Conservation (phyloP, 37 sponge, comb jelly and placozoan genomes). For the Haliclona indistincta region DNA sequence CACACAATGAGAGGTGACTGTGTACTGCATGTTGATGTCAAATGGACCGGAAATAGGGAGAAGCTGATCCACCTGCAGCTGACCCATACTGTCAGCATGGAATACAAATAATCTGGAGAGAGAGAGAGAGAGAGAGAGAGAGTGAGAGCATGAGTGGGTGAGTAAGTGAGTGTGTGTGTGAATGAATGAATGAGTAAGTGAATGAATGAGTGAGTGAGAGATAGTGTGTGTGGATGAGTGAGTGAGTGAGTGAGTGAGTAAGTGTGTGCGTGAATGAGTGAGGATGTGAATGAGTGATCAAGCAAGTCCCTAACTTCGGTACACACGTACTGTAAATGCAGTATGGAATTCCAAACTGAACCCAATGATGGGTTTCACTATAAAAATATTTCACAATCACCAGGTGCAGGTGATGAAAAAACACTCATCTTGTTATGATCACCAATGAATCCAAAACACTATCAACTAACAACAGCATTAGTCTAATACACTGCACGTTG, state of each 20-base stretch:
- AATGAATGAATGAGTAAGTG: background rate
- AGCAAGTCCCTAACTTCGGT: too few relatives aligned
- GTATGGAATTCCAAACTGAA: too few relatives aligned
- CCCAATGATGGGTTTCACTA: too few relatives aligned
- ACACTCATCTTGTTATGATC: too few relatives aligned
- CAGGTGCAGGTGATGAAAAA: too few relatives aligned
- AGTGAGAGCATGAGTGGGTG: background rate
- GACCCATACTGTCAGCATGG: background rate
- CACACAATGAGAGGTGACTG: too few relatives aligned
- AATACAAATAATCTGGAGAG: conserved; percentile 1
- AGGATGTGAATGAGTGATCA: background rate
- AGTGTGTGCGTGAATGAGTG: background rate
- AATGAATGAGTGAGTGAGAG: conserved; percentile 4
- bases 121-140: background rate
- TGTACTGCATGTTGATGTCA: too few relatives aligned
- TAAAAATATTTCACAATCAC: too few relatives aligned
- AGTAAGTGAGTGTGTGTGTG: background rate
- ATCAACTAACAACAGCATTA: too few relatives aligned
- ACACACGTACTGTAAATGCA: too few relatives aligned
- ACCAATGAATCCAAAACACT: too few relatives aligned
- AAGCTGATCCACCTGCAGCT: background rate
- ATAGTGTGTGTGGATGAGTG: background rate
- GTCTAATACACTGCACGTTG: too few relatives aligned
- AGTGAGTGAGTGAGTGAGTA: conserved; percentile 10
- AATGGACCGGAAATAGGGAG: background rate